Conservation (phyloP, 1,140 invertebrate genomes). For the Drosophila guanche region DNA sequence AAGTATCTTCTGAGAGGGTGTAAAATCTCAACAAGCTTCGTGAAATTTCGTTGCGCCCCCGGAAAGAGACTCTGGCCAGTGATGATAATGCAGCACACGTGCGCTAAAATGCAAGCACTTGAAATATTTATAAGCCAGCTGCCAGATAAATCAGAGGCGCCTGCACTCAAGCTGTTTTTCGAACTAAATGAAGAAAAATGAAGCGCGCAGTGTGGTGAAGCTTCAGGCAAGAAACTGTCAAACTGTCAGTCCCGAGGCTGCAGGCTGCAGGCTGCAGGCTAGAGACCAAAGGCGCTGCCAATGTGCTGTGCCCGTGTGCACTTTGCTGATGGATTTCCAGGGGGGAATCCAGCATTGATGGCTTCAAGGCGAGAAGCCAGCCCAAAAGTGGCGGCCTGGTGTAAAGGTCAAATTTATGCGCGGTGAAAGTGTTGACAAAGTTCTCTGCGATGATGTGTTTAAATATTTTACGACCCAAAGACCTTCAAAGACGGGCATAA, state of each 20-base stretch:
- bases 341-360: conserved; percentile 53
- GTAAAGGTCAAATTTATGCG: conserved; percentile 73
- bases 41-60: conserved; percentile 45
- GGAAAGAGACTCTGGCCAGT: conserved; percentile 21
- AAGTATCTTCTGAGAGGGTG: conserved; percentile 22
- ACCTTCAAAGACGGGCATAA: conserved; percentile 50
- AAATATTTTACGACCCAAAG: conserved; percentile 64
- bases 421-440: conserved; percentile 69
- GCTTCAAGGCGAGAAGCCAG: conserved; percentile 21
- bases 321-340: conserved; percentile 67
- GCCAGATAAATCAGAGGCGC: conserved; percentile 68
- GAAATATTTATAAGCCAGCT: conserved; percentile 77
- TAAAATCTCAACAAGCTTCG: conserved; percentile 33
- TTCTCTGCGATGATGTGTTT: conserved; percentile 69
- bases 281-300: conserved; percentile 4
- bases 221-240: conserved; percentile 54
- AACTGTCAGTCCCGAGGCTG: conserved; percentile 32
- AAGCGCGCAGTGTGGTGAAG: conserved; percentile 31
- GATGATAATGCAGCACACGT: conserved; percentile 77
- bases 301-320: conserved; percentile 46
- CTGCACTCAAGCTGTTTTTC: conserved; percentile 56
- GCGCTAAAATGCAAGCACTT: conserved; percentile 78
- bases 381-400: conserved; percentile 31
- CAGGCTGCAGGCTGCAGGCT: conserved; percentile 3
- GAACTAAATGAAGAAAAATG: conserved; percentile 76